Base-by-base conservation (phyloP, 1,140 invertebrate species). In the Caerostris darwini region DNA sequence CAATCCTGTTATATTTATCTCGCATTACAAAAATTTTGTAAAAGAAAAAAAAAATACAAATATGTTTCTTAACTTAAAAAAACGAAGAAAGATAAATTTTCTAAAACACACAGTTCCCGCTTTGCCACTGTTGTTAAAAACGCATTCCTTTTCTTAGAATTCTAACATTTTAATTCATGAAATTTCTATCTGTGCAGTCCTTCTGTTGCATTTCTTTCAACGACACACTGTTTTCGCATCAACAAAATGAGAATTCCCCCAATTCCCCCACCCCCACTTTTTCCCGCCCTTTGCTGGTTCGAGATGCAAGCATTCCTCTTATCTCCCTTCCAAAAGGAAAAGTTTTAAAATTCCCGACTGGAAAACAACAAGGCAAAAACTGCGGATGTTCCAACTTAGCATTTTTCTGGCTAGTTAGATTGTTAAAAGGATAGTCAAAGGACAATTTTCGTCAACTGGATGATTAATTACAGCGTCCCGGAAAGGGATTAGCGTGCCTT, bases 401-500 rank as follows among this genome's bases (percentile, higher is more conserved):
- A 83, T 83, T 83, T 83, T 83, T 83, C 82, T 83, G 82, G 54
- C 82, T 83, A 58, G 71, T 91, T 91, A 91, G 77, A 61, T 91
- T 59, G 90, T 91, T 69, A 81, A 91, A 91, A 82, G 90, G 90
- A 91, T 58, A 91, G 90, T 91, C 90, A 91, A 82, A 91, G 90
- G 90, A 91, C 90, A 91, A 59, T 91, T 91, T 91, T 91, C 90
- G 90, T 91, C 90, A 91, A 91, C 90, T 82, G 71, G 71, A 82
- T 91, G 90, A 91, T 91, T 91, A 91, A 91, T 91, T 91, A 91
- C 90, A 6, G 56, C 71, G 19, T 82, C 77, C 90, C 77, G 58
- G 90, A 91, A 91, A 82, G 58, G 71, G 90, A 91, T 91, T 91
- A 91, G 71, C 17, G 57, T 82, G 90, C 82, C 90, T 91, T 91